Conservation (phyloP, 2,113 vertebrate genomes). For the Microtus richardsoni region DNA sequence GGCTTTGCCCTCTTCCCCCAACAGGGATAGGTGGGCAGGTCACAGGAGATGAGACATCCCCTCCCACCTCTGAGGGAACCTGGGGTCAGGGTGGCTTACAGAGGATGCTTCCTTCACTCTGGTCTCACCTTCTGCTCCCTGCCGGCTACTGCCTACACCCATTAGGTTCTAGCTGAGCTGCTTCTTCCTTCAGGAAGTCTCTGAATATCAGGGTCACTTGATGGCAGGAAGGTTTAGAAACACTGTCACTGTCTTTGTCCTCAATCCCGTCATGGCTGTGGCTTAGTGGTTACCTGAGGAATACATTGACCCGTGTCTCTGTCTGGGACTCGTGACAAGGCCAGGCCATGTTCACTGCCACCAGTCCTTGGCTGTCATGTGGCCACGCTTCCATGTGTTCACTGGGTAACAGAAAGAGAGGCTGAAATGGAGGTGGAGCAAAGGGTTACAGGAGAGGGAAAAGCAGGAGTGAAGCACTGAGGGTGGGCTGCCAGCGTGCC, state of each 20-base stretch:
- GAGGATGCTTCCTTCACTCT: background rate
- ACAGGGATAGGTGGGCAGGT: background rate
- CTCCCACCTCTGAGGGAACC: background rate
- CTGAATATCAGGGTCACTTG: background rate
- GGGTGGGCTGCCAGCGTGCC: background rate
- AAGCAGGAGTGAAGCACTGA: background rate
- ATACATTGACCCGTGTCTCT: background rate
- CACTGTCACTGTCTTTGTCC: background rate
- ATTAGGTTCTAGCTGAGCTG: background rate
- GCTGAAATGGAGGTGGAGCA: background rate
- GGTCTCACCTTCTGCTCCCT: background rate
- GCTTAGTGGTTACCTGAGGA: background rate
- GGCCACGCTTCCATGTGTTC: background rate
- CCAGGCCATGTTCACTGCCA: background rate
- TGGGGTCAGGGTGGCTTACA: background rate
- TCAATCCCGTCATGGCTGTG: background rate
- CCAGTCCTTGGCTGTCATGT: background rate
- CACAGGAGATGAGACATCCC: background rate
- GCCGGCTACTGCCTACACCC: background rate
- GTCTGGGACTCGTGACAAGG: background rate
- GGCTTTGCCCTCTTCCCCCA: constrained; percentile 5
- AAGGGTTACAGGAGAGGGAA: background rate
- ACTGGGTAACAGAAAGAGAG: background rate
- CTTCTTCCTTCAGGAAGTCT: constrained; percentile 24
- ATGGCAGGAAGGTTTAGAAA: background rate